These are phyloP conservation scores for Typhlomys cinereus DNA, from an alignment of 2,113 vertebrate species.

Conservation along the genomic window DNA sequence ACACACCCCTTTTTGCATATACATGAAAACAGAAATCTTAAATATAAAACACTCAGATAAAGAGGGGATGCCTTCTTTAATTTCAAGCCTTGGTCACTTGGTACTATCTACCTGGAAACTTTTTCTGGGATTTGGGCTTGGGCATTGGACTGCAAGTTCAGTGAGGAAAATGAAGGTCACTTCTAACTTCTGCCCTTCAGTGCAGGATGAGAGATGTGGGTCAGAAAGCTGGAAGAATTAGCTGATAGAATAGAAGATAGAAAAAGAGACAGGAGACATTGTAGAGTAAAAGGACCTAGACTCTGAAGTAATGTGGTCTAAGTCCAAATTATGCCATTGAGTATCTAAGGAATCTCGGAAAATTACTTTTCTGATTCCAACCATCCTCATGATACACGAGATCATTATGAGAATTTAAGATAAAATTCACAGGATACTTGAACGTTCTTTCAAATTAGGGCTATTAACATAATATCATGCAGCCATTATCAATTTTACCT, in stretches of 20 bases:
- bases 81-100: neutral
- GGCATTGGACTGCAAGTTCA: neutral
- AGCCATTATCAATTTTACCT: neutral
- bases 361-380: neutral
- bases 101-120: neutral
- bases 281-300: neutral
- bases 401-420: neutral
- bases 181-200: constrained; percentile 1
- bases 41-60: neutral
- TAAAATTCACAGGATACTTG: neutral
- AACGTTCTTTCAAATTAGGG: neutral
- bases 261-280: neutral
- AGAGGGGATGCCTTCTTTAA: neutral
- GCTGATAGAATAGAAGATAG: neutral
- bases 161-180: neutral
- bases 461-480: neutral
- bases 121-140: neutral
- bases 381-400: neutral
- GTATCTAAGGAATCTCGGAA: neutral
- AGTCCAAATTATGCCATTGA: neutral
- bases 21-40: too few relatives aligned
- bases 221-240: neutral
- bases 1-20: too few relatives aligned
- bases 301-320: neutral
- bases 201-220: neutral